phyloP scores from a whole-genome alignment of 2,113 vertebrate species.

The Brachyhypopomus occidentalis region DNA sequence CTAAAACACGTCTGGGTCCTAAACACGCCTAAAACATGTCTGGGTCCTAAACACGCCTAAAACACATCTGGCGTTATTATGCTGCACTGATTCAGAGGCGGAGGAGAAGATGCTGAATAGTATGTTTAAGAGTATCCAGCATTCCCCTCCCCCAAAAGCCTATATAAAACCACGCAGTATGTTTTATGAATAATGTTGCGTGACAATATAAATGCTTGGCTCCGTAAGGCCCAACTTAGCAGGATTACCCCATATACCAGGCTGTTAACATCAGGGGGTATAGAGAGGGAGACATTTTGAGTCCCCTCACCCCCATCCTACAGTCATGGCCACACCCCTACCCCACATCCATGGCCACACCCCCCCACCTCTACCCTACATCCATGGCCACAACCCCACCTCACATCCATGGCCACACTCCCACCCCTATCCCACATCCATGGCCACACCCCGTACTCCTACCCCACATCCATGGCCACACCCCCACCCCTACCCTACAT shows the following conservation, averaged over 20 bases:
- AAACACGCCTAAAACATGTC: neutral
- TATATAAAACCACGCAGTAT: neutral
- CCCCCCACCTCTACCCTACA: too few species aligned
- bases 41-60: neutral
- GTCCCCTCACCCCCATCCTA: neutral
- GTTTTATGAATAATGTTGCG: conserved; percentile 6
- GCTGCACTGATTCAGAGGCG: neutral
- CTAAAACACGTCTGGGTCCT: too few species aligned
- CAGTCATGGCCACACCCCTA: too few species aligned
- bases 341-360: too few species aligned
- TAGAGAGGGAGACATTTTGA: neutral
- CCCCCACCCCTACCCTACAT: too few species aligned
- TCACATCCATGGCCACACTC: too few species aligned
- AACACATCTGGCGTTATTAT: neutral
- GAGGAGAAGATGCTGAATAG: neutral
- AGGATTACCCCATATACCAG: conserved; percentile 1
- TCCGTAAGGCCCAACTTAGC: neutral
- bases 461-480: too few species aligned
- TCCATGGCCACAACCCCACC: too few species aligned
- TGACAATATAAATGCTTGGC: conserved; percentile 1
- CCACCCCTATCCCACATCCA: too few species aligned
- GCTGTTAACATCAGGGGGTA: conserved; percentile 1
- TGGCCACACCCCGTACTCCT: neutral
- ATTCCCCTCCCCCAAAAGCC: neutral
- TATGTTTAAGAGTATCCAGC: too few species aligned